Percentiles rank a stretch among this genome's conserved stretches.
phyloP scores from a whole-genome alignment of 2,888 invertebrate genomes.

The Drosophila aldrichi region DNA sequence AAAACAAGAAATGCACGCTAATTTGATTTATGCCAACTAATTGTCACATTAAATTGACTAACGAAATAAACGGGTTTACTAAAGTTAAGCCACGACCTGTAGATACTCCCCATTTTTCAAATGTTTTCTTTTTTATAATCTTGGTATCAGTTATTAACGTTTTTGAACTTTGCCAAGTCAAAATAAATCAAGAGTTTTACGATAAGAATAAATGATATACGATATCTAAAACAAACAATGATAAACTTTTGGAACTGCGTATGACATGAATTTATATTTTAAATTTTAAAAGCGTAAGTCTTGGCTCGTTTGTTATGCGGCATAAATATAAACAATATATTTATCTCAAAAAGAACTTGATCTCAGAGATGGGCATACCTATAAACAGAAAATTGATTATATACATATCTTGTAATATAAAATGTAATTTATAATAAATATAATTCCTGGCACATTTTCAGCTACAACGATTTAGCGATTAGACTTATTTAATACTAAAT shows the following conservation, averaged over 20 bases:
- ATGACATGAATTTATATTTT: neutral
- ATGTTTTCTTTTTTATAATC: neutral
- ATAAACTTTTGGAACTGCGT: neutral
- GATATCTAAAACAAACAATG: neutral
- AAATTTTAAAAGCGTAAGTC: neutral
- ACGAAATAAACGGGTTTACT: slow-evolving; percentile 10
- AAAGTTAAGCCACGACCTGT: neutral
- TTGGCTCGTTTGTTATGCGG: neutral
- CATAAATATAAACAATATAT: neutral
- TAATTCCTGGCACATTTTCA: neutral
- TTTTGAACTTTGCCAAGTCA: slow-evolving; percentile 2
- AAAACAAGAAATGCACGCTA: slow-evolving; percentile 49
- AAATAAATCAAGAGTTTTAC: neutral
- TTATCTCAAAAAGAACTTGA: neutral
- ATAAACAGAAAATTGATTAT: too few relatives aligned
- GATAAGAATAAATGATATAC: neutral
- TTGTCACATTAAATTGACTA: slow-evolving; percentile 62
- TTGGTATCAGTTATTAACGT: neutral
- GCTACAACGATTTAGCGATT: neutral
- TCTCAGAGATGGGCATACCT: neutral
- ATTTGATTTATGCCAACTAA: slow-evolving; percentile 61
- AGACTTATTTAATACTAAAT: neutral
- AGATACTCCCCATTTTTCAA: neutral
- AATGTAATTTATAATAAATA: neutral
- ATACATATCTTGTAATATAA: too few relatives aligned